These are phyloP conservation scores for Listronotus bonariensis DNA, from an alignment of 1,140 invertebrate genomes.

Conservation along the genomic window DNA sequence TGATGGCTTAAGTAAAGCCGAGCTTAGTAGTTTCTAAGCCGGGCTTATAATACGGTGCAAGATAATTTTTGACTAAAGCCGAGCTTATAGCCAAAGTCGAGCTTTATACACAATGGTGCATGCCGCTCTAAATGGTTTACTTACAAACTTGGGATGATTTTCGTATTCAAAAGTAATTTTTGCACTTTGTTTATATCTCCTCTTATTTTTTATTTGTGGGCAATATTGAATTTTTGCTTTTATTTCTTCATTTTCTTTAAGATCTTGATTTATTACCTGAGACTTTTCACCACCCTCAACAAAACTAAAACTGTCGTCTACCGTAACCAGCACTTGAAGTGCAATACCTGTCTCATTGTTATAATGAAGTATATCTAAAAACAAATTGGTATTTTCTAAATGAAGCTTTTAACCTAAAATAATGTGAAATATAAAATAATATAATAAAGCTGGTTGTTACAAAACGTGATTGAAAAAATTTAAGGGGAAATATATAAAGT, in stretches of 20 bases:
- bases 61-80: no score
- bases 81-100: no score
- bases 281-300: background rate
- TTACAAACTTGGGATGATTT: slow-evolving; percentile 44
- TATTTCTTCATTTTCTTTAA: background rate
- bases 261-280: background rate
- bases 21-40: no score
- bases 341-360: slow-evolving; percentile 24
- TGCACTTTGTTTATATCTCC: slow-evolving; percentile 27
- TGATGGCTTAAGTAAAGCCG: no score
- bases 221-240: slow-evolving; percentile 33
- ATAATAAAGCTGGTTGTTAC: no score
- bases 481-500: no score
- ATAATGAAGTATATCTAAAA: slow-evolving; percentile 13
- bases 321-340: slow-evolving; percentile 7
- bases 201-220: slow-evolving; percentile 33
- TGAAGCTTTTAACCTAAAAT: no score
- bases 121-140: background rate
- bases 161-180: slow-evolving; percentile 37
- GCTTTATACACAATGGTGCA: no score
- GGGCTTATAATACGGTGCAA: no score
- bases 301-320: slow-evolving; percentile 14
- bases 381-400: no score
- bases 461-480: no score
- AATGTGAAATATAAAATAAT: no score